These are phyloP conservation scores for Acanthornis magna DNA, from an alignment of 2,797 vertebrate genomes.

Conservation along the genomic window DNA sequence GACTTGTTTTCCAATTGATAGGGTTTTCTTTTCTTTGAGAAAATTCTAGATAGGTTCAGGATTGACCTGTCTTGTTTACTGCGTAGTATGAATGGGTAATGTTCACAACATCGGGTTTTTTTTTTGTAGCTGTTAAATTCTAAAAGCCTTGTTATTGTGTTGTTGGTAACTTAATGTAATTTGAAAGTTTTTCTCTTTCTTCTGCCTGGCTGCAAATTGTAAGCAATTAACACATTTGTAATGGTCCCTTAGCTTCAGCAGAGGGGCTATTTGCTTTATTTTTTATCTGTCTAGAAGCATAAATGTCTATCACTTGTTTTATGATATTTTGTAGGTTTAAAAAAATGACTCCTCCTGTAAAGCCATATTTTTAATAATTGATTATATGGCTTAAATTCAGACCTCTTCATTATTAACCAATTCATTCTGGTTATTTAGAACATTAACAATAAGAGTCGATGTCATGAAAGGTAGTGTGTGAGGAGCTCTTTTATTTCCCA, in stretches of 20 bases:
- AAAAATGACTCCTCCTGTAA: not conserved
- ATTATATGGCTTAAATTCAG: not conserved
- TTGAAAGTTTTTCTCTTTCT: not conserved
- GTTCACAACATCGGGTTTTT: not conserved
- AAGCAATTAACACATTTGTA: not conserved
- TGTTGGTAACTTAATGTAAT: not conserved
- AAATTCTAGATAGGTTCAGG: not conserved
- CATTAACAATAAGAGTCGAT: not conserved
- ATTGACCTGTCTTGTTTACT: not conserved
- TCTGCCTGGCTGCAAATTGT: not conserved
- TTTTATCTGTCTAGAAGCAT: not conserved
- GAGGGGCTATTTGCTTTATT: not conserved
- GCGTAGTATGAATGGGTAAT: not conserved
- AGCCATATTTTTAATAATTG: not conserved
- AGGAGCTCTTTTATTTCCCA: not conserved
- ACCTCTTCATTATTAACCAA: not conserved
- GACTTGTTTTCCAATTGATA: not conserved
- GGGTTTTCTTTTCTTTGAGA: not conserved
- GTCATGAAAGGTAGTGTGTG: fast-evolving
- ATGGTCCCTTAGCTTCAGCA: not conserved
- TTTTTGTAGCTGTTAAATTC: not conserved
- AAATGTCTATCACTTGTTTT: not conserved
- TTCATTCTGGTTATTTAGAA: not conserved
- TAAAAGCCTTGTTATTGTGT: not conserved
- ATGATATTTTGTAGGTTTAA: not conserved